Percentiles rank a stretch among this genome's conserved stretches.
phyloP scores from a whole-genome alignment of 1,140 invertebrate genomes.

The Saccostrea glomerata region DNA sequence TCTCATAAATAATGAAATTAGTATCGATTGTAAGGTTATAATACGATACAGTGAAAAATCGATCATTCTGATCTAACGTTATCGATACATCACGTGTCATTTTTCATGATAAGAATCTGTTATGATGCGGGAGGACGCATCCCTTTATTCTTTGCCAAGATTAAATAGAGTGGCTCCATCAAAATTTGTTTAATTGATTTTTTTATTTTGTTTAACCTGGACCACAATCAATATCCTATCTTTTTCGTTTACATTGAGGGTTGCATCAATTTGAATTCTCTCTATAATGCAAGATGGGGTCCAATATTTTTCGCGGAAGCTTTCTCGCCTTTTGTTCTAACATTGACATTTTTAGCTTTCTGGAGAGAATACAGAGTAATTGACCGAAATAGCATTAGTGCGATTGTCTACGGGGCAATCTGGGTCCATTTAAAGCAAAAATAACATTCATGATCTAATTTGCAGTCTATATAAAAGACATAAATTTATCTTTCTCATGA shows the following conservation, averaged over 20 bases:
- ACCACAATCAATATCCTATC: slow-evolving; percentile 19
- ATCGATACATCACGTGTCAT: slow-evolving; percentile 31
- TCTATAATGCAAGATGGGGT: slow-evolving; percentile 7
- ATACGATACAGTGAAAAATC: slow-evolving; percentile 29
- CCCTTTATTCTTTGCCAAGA: slow-evolving; percentile 21
- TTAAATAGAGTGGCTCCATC: slow-evolving; percentile 2
- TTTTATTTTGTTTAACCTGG: slow-evolving; percentile 24
- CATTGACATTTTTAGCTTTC: not conserved
- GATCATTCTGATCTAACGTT: slow-evolving; percentile 11
- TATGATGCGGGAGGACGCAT: slow-evolving; percentile 4
- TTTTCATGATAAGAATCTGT: not conserved
- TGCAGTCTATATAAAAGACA: not conserved
- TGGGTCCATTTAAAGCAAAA: not conserved
- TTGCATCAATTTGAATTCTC: slow-evolving; percentile 34
- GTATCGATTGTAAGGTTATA: slow-evolving; percentile 1
- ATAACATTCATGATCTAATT: not conserved
- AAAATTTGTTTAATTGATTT: slow-evolving; percentile 39
- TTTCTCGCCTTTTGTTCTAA: slow-evolving; percentile 22
- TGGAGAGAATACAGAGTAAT: not conserved
- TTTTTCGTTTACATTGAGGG: slow-evolving; percentile 27
- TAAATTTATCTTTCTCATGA: not conserved
- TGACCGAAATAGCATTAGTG: slow-evolving; percentile 1
- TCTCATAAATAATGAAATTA: slow-evolving; percentile 29
- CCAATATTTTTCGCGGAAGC: slow-evolving; percentile 22
- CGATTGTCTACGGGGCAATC: not conserved